phyloP scores from a whole-genome alignment of 2,113 vertebrate genomes.

The Platichthys stellatus region DNA sequence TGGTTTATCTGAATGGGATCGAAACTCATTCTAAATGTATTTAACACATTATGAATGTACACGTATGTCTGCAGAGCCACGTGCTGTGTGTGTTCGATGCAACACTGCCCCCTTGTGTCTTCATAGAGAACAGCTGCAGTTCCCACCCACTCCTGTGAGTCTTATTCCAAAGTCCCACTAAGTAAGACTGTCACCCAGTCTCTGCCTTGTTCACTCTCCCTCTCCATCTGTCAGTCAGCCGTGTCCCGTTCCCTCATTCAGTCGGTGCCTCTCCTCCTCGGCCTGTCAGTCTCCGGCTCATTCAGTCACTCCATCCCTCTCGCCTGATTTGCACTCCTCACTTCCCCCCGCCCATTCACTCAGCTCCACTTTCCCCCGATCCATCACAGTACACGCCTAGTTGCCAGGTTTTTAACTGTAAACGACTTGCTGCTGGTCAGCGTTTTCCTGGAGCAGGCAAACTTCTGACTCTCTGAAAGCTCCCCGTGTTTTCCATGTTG shows the following conservation, averaged over 20 bases:
- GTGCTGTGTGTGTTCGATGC: conserved; percentile 14
- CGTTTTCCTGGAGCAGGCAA: not conserved
- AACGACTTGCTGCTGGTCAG: conserved; percentile 5
- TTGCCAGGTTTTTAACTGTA: conserved; percentile 40
- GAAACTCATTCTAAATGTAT: not conserved
- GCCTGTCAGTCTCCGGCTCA: conserved; percentile 58
- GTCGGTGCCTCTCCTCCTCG: conserved; percentile 46
- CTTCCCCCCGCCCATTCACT: conserved; percentile 57
- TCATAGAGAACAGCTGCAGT: not conserved
- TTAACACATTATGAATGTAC: not conserved
- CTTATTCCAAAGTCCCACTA: conserved; percentile 45
- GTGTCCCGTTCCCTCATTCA: conserved; percentile 65
- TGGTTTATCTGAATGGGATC: not conserved
- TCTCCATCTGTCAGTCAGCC: conserved; percentile 62
- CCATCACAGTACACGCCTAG: conserved; percentile 41
- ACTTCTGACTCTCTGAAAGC: conserved; percentile 19
- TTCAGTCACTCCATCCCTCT: conserved; percentile 56
- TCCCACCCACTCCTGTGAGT: conserved; percentile 19
- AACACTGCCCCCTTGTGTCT: conserved; percentile 71
- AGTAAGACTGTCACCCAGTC: conserved; percentile 70
- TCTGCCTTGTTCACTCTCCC: conserved; percentile 45
- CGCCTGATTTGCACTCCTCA: conserved; percentile 49
- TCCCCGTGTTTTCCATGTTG: not conserved
- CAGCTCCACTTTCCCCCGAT: conserved; percentile 42
- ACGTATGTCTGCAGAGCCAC: not conserved